Percentiles rank a stretch among this genome's conserved stretches.
Conservation (phyloP, 2,888 invertebrate species). For the Synergus japonicus region DNA sequence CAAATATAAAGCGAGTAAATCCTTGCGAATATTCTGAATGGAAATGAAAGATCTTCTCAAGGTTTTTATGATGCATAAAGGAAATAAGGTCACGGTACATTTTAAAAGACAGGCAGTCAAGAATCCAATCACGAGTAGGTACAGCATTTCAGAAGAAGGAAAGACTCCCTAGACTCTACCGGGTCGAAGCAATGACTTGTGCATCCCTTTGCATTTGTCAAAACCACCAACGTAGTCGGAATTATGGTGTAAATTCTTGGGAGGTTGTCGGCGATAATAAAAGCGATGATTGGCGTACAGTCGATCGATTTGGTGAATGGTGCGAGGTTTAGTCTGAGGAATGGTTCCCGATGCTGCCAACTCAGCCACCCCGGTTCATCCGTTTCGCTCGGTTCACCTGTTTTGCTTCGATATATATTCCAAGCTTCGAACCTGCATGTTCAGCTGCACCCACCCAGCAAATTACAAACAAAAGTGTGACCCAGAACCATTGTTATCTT, state of each 20-base stretch:
- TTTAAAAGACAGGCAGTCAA: too few relatives aligned
- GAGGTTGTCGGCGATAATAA: slow-evolving; percentile 41
- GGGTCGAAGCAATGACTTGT: background rate
- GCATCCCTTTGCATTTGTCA: background rate
- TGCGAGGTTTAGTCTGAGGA: slow-evolving; percentile 30
- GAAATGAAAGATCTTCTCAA: too few relatives aligned
- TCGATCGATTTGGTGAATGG: slow-evolving; percentile 38
- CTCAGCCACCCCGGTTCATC: slow-evolving; percentile 47
- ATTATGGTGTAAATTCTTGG: slow-evolving; percentile 30
- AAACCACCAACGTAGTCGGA: background rate
- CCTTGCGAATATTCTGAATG: too few relatives aligned
- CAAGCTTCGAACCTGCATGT: slow-evolving; percentile 4
- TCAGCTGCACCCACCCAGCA: slow-evolving; percentile 19
- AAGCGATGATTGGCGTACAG: slow-evolving; percentile 42
- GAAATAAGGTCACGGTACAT: too few relatives aligned
- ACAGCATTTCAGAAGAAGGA: background rate
- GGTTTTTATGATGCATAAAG: too few relatives aligned
- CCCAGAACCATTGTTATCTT: background rate
- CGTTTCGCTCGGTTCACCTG: slow-evolving; percentile 42
- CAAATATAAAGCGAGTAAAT: too few relatives aligned
- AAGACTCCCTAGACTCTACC: background rate
- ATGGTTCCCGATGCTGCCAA: slow-evolving; percentile 29
- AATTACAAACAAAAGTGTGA: background rate
- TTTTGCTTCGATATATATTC: slow-evolving; percentile 22
- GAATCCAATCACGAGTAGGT: too few relatives aligned